These are phyloP conservation scores for Stegana nigrithorax DNA, from an alignment of 2,888 invertebrate species.

Conservation along the genomic window DNA sequence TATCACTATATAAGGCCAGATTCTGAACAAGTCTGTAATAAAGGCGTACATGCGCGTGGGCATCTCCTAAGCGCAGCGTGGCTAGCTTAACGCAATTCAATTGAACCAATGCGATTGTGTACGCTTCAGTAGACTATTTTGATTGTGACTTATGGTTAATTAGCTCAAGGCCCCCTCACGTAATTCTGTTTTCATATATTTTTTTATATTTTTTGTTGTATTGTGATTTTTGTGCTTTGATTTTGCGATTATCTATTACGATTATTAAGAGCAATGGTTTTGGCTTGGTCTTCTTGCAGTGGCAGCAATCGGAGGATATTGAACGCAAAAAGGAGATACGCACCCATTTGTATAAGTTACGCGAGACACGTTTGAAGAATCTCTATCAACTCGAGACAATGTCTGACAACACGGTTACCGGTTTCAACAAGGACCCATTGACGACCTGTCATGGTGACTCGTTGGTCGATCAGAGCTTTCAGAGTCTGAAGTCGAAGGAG, in stretches of 20 bases:
- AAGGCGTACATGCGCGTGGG: constrained; percentile 21
- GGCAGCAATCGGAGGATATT: constrained; percentile 89
- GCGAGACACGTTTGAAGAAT: constrained; percentile 82
- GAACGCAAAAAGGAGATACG: constrained; percentile 88
- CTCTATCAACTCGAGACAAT: constrained; percentile 73
- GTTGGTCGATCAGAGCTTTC: constrained; percentile 81
- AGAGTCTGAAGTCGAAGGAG: constrained; percentile 82
- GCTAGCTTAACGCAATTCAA: background rate
- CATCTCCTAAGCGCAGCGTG: constrained; percentile 13
- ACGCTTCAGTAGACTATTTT: background rate
- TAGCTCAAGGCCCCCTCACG: constrained; percentile 1
- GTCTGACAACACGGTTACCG: constrained; percentile 60
- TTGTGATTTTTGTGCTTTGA: no score
- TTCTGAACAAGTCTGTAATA: constrained; percentile 5
- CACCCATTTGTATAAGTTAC: constrained; percentile 84
- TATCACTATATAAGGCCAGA: constrained; percentile 16
- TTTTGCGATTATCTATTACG: no score
- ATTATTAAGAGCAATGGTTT: constrained; percentile 26
- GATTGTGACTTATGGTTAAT: background rate
- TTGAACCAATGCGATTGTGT: background rate
- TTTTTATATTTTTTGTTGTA: no score
- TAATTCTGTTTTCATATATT: background rate
- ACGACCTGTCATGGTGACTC: constrained; percentile 76
- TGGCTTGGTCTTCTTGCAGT: constrained; percentile 71
- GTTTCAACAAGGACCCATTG: constrained; percentile 68